Conservation (phyloP, 1,140 invertebrate genomes). For the Pogonus chalceus region DNA sequence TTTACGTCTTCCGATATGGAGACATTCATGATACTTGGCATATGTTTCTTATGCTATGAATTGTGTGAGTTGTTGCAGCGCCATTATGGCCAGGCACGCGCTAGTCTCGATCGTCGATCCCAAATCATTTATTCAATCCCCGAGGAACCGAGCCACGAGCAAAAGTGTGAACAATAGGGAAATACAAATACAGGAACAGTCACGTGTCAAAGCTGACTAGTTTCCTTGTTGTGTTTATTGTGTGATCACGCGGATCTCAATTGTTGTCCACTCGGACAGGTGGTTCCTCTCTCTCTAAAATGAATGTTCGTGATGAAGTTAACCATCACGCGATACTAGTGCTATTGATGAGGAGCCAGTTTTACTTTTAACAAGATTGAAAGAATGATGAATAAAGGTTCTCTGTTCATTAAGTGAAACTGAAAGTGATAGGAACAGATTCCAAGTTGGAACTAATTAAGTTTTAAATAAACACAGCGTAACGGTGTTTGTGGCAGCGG, state of each 20-base stretch:
- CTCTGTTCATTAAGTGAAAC: not conserved
- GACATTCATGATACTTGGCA: conserved; percentile 43
- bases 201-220: not conserved
- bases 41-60: conserved; percentile 45
- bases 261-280: not conserved
- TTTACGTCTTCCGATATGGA: too few relatives aligned
- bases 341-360: not conserved
- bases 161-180: conserved; percentile 11
- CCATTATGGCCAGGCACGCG: conserved; percentile 14
- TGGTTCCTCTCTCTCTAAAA: too few relatives aligned
- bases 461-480: not conserved
- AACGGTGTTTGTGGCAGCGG: too few relatives aligned
- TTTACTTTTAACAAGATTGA: too few relatives aligned
- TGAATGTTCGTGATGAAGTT: not conserved
- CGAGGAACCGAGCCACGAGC: conserved; percentile 9
- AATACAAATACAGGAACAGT: not conserved
- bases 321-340: not conserved
- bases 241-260: not conserved
- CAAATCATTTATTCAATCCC: conserved; percentile 25
- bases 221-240: not conserved
- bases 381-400: not conserved
- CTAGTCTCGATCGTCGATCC: conserved; percentile 16
- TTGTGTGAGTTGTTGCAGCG: conserved; percentile 37
- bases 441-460: not conserved
- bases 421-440: not conserved